Percentiles rank a stretch among this genome's conserved stretches.
Conservation (phyloP, 2,888 invertebrate species). For the Macaria notata region DNA sequence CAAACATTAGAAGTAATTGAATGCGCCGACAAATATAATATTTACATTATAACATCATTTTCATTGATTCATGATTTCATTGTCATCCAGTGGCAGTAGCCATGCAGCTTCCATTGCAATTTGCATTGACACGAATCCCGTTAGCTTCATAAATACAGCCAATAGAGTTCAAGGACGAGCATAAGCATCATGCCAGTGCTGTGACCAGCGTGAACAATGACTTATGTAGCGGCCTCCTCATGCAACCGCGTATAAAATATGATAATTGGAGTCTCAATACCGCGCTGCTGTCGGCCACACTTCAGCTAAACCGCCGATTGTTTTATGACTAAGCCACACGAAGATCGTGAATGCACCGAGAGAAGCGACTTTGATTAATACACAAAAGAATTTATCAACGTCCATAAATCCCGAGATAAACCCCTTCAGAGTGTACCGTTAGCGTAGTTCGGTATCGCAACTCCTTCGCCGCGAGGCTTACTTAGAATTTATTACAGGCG, state of each 20-base stretch:
- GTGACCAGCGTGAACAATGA: slow-evolving; percentile 80
- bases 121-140: slow-evolving; percentile 78
- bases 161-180: slow-evolving; percentile 79
- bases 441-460: slow-evolving; percentile 34
- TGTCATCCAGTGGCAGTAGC: slow-evolving; percentile 48
- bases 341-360: slow-evolving; percentile 8
- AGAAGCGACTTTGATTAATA: slow-evolving; percentile 18
- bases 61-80: slow-evolving; percentile 38
- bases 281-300: slow-evolving; percentile 45
- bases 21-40: too few relatives aligned
- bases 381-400: slow-evolving; percentile 20
- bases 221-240: slow-evolving; percentile 71
- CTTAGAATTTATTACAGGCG: slow-evolving; percentile 24
- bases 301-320: slow-evolving; percentile 26
- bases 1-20: too few relatives aligned
- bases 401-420: slow-evolving; percentile 23
- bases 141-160: slow-evolving; percentile 73
- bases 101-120: slow-evolving; percentile 60
- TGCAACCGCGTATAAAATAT: slow-evolving; percentile 76
- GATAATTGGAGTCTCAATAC: slow-evolving; percentile 71
- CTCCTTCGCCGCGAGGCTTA: slow-evolving; percentile 27
- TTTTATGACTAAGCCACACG: slow-evolving; percentile 21
- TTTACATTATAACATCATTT: too few relatives aligned
- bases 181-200: slow-evolving; percentile 70
- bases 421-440: slow-evolving; percentile 27